Evolutionary conservation across 2,888 invertebrate genomes (phyloP), one percentile per base, ranked within the genome.

Genomic region (Syrista parreyssii): DNA sequence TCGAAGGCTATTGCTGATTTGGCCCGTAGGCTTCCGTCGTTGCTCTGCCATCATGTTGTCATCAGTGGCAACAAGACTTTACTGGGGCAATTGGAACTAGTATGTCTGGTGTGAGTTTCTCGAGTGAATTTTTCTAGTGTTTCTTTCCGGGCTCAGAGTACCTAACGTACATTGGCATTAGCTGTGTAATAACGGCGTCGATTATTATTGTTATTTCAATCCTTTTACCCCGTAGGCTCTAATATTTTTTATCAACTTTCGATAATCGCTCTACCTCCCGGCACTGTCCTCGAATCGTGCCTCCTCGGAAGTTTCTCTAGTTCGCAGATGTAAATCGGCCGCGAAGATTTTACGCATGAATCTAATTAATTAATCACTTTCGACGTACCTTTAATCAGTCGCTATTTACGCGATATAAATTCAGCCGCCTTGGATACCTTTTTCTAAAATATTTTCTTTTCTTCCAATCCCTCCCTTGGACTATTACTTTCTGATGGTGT

Each of bases 81-180:
- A 84, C 84, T 83, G 79, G 81, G 82, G 68, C 83, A 84, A 77
- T 75, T 79, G 82, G 79, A 85, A 86, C 82, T 83, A 80, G 83
- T 78, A 79, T 73, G 32, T 68, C 68, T 31, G 72, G 55, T 73
- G 71, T 23, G 33, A 40, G 80, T 80, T 79, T 82, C 82, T 76
- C 79, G 71, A 74, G 2, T 40, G 2, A 31, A 79, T 84, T 82
- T 84, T 82, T 80, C 80, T 68, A 34, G 31, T 12, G 23, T 33
- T 78, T 75, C 71, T 40, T 40, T 40, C 76, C 74, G 71, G 76
- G 77, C 79, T 75, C 12, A 73, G 78, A 12, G 40, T 31, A 71
- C 31, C 15, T 32, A 15, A 31, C 71, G 71, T 33, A 4, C 31
- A 33, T 32, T 32, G 71, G 71, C 6, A 71, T 71, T 71, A 71